phyloP scores from a whole-genome alignment of 2,797 vertebrate genomes.

The Setipinna tenuifilis region DNA sequence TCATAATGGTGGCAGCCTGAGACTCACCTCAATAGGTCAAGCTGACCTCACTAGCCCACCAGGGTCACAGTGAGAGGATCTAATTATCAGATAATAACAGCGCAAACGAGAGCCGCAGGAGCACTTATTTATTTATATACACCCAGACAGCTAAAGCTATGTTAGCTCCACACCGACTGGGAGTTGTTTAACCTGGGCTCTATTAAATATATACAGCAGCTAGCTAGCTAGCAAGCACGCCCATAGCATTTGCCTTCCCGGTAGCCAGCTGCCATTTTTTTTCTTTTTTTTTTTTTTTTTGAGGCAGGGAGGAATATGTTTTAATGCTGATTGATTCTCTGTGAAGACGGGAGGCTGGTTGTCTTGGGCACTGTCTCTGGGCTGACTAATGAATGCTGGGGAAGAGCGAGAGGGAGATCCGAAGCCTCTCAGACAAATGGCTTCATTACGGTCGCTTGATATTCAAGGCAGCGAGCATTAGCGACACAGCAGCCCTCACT shows the following conservation, averaged over 20 bases:
- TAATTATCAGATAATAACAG: constrained; percentile 18
- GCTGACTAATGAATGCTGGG: constrained; percentile 79
- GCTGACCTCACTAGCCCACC: not conserved
- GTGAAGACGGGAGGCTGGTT: constrained; percentile 63
- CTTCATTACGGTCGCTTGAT: constrained; percentile 78
- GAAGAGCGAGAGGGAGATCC: constrained; percentile 67
- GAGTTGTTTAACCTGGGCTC: not conserved
- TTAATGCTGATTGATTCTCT: constrained; percentile 72
- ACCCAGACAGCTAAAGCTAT: not conserved
- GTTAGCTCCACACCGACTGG: not conserved
- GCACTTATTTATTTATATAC: not conserved
- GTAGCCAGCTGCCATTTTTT: constrained; percentile 32
- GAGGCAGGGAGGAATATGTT: constrained; percentile 54
- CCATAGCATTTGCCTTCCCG: constrained; percentile 38
- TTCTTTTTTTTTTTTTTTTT: not conserved
- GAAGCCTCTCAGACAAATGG: constrained; percentile 79
- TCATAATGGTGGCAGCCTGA: not conserved
- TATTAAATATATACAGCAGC: constrained; percentile 34
- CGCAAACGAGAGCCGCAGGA: not conserved
- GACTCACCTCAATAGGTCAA: not conserved
- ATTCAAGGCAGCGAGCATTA: constrained; percentile 70
- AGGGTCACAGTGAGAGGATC: not conserved
- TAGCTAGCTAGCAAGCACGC: constrained; percentile 30
- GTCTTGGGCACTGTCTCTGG: constrained; percentile 53
- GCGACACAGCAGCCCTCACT: constrained; percentile 64